Conservation (phyloP, 1,140 invertebrate genomes). For the Thaumetopoea pityocampa region DNA sequence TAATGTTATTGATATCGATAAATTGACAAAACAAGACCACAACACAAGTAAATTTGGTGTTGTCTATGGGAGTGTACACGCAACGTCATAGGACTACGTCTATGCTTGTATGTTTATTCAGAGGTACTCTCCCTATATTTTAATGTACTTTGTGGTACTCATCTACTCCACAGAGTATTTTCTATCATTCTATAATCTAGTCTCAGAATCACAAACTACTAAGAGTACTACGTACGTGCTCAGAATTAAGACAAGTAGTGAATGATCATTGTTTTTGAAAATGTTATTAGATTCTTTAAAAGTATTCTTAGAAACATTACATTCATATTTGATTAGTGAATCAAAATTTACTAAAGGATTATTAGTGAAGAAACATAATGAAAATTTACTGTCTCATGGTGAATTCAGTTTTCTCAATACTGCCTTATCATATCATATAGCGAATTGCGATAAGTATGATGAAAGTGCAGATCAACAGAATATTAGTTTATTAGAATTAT, state of each 20-base stretch:
- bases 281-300: slow-evolving; percentile 44
- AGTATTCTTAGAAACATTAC: slow-evolving; percentile 33
- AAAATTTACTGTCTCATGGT: slow-evolving; percentile 61
- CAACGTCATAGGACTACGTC: no score
- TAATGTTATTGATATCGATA: no score
- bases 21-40: no score
- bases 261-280: slow-evolving; percentile 9
- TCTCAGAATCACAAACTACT: slow-evolving; percentile 7
- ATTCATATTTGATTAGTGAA: slow-evolving; percentile 33
- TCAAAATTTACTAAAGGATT: slow-evolving; percentile 25
- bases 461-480: slow-evolving; percentile 16
- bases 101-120: no score
- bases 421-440: slow-evolving; percentile 73
- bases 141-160: no score
- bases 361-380: slow-evolving; percentile 71
- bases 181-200: no score
- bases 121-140: no score
- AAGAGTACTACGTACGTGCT: no score
- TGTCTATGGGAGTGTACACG: no score
- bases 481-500: slow-evolving; percentile 32
- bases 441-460: slow-evolving; percentile 38
- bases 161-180: no score
- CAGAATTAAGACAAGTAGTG: no score
- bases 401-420: slow-evolving; percentile 74
- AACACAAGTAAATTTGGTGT: no score